phyloP scores from a whole-genome alignment of 2,797 vertebrate genomes.

The Pseudochirops corinnae region DNA sequence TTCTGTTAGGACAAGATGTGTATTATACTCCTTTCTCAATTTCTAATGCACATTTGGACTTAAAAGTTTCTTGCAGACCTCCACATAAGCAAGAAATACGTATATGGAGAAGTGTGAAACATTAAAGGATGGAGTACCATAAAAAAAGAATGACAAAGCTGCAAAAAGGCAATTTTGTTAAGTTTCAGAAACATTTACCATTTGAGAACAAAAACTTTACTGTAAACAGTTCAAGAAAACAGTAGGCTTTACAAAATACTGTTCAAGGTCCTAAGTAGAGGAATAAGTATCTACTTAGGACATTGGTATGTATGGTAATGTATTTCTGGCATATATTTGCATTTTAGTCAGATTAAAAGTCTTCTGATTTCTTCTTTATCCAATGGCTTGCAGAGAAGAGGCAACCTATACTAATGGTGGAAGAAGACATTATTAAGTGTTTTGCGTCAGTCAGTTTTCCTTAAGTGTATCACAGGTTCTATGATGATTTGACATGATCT shows the following conservation, averaged over 20 bases:
- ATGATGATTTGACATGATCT: conserved; percentile 78
- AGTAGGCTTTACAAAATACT: conserved; percentile 77
- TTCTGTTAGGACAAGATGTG: conserved; percentile 67
- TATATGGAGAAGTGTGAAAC: conserved; percentile 62
- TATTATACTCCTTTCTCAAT: conserved; percentile 18
- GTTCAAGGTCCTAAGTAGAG: conserved; percentile 62
- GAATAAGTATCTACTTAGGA: conserved; percentile 75
- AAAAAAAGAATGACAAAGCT: conserved; percentile 74
- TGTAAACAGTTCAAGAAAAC: conserved; percentile 78
- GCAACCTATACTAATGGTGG: conserved; percentile 78
- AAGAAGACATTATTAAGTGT: conserved; percentile 79
- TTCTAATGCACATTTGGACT: conserved; percentile 50
- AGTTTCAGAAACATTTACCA: conserved; percentile 77
- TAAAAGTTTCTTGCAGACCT: conserved; percentile 38
- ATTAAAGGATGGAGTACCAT: conserved; percentile 56
- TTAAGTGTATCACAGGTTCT: conserved; percentile 81
- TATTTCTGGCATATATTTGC: conserved; percentile 72
- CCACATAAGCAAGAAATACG: conserved; percentile 60
- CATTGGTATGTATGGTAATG: conserved; percentile 63
- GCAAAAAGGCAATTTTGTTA: conserved; percentile 71
- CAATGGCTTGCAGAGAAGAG: conserved; percentile 76
- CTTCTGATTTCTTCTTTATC: conserved; percentile 75
- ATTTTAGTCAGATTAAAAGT: conserved; percentile 71
- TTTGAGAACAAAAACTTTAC: conserved; percentile 71
- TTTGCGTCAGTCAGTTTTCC: conserved; percentile 77